Base-by-base conservation (phyloP, 2,888 invertebrate genomes). In the Drosophila demipolita region DNA sequence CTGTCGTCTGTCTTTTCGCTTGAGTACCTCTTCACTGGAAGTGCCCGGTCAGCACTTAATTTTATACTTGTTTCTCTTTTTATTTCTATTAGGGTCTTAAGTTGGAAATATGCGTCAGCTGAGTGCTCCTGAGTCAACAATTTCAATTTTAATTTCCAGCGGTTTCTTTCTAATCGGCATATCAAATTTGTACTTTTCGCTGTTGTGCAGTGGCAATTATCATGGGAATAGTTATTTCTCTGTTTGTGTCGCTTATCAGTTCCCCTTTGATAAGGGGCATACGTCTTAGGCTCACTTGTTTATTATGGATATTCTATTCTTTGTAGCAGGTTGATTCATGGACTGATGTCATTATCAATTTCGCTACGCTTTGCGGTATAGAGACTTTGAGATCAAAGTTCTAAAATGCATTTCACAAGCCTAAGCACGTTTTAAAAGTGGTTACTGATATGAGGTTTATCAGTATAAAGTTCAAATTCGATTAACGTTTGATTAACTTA, bases 11-110 rank as follows among this genome's bases (percentile, higher is more conserved):
- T 23, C 53, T 64, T 64, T 71, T 23, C 45, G 45, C 67, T 73
- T 54, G 53, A 68, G 67, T 52, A 58, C 62, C 57, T 69, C 32
- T 89, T 87, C 87, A 17, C 50, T 70, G 76, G 82, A 84, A 88
- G 55, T 42, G 40, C 53, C 15, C 49, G 36, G 23, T 45, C 45
- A 45, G 35, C 67, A 74, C 83, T 85, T 78, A 72, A 66, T 57
- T 66, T 67, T 62, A 70, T 60, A 53, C 66, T 36, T 35, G 35
- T 58, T 1, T 40, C 40, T 48, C 15, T 23, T 8, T 35, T 12
- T 53, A 23, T 35, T 40, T 53, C 38, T 7, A 15, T 26, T 23
- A 5, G 33, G 20, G 6, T 32, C 42, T 59, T 48, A 23, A 42
- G 40, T 57, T 15, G 35, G 52, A 65, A 57, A 17, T 57, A 57